Evolutionary conservation across 2,113 vertebrate species (phyloP), one percentile per base, ranked within the genome.

Genomic region (Arenaria interpres): DNA sequence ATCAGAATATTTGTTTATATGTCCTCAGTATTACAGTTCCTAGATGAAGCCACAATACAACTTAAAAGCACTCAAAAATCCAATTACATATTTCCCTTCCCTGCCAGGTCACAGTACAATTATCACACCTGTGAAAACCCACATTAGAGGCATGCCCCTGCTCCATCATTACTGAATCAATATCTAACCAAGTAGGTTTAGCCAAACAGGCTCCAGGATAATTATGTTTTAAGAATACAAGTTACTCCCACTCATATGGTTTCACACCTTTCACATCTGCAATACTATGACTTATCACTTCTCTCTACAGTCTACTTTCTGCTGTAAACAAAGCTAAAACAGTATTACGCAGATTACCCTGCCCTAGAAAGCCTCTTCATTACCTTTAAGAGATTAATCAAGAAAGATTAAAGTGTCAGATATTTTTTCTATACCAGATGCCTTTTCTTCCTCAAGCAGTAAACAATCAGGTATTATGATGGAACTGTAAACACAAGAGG

Each of bases 311-410:
- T 54, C 72, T 80, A 28, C 63, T 95, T 94, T 96, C 73, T 90
- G 80, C 53, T 75, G 89, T 81, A 92, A 94, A 92, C 86, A 95
- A 95, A 92, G 66, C 86, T 81, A 73, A 87, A 96, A 95, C 73
- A 94, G 90, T 18, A 94, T 93, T 90, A 86, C 51, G 71, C 59
- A 94, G 93, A 97, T 87, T 97, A 95, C 72, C 79, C 69, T 81
- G 85, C 32, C 90, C 90, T 72, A 94, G 77, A 96, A 95, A 96
- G 73, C 76, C 76, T 81, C 68, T n/a, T 79, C 85, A 57, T 89
- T 96, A 96, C 85, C 91, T 93, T 93, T 89, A 94, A 93, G 81
- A 89, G 94, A 96, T 96, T 96, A 96, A 95, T 89, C 84, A 96
- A 94, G 91, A 93, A 91, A 94, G 91, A 96, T 96, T 97, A 89